Evolutionary conservation across 2,797 vertebrate genomes (phyloP).

Genomic region (Gallinago stenura): DNA sequence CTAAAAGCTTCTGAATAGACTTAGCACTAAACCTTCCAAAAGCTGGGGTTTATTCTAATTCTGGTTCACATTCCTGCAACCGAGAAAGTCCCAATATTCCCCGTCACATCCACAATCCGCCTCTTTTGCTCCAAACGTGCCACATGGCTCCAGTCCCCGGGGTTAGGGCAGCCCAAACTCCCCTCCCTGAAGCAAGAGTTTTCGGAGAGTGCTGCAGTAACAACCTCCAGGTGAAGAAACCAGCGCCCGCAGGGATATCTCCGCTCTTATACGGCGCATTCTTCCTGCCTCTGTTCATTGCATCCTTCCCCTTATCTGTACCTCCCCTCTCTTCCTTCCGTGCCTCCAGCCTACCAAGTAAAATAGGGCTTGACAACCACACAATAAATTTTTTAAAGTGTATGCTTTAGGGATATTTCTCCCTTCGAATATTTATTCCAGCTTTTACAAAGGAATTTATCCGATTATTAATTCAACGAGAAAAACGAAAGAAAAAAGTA

Average conservation of each 20-base stretch:
- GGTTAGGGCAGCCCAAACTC: not conserved
- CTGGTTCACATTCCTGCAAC: slow-evolving; percentile 18
- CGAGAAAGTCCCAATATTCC: not conserved
- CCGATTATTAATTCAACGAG: slow-evolving; percentile 54
- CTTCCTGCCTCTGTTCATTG: slow-evolving; percentile 17
- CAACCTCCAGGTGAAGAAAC: not conserved
- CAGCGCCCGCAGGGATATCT: not conserved
- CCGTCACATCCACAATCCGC: not conserved
- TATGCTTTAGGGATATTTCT: slow-evolving; percentile 55
- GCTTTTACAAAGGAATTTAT: slow-evolving; percentile 69
- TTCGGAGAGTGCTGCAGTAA: not conserved
- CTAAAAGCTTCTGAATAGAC: slow-evolving; percentile 24
- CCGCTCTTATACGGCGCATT: not conserved
- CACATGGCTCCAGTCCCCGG: fast-evolving
- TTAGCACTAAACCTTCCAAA: slow-evolving; percentile 13
- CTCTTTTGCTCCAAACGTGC: not conserved
- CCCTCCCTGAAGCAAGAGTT: not conserved
- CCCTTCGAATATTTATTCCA: slow-evolving; percentile 60
- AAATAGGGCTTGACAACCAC: slow-evolving; percentile 60
- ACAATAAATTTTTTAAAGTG: slow-evolving; percentile 66
- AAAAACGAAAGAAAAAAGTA: not conserved
- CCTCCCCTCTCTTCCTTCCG: slow-evolving; percentile 52
- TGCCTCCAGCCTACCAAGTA: slow-evolving; percentile 60
- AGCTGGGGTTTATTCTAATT: slow-evolving; percentile 31
- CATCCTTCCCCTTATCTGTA: slow-evolving; percentile 48